Percentiles rank a stretch among this genome's conserved stretches.
Conservation (phyloP, 2,797 vertebrate genomes). For the Enoplosus armatus region DNA sequence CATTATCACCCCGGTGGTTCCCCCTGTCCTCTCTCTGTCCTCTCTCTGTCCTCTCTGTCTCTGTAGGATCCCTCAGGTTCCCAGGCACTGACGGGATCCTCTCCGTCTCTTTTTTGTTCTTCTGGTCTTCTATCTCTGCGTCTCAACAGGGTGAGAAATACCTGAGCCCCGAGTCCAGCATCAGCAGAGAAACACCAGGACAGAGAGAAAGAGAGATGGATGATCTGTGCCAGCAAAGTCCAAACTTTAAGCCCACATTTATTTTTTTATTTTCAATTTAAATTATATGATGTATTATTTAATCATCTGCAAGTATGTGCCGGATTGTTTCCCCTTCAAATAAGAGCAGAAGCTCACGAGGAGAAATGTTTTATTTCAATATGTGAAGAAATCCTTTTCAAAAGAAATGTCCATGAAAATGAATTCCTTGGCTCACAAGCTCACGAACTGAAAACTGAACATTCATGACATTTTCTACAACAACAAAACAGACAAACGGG, state of each 20-base stretch:
- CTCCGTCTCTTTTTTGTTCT: slow-evolving; percentile 32
- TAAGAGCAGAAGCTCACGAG: too few relatives aligned
- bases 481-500: too few relatives aligned
- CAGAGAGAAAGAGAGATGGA: slow-evolving; percentile 1
- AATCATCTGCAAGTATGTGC: too few relatives aligned
- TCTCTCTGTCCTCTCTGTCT: slow-evolving; percentile 43
- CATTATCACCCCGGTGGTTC: slow-evolving; percentile 57
- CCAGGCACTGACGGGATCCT: slow-evolving; percentile 64
- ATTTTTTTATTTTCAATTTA: too few relatives aligned
- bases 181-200: slow-evolving; percentile 41
- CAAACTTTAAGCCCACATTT: not conserved
- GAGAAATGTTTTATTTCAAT: too few relatives aligned
- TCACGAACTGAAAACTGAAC: too few relatives aligned
- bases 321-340: too few relatives aligned
- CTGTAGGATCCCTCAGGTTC: slow-evolving; percentile 71
- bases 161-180: slow-evolving; percentile 55
- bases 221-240: not conserved
- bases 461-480: too few relatives aligned
- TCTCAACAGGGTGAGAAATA: slow-evolving; percentile 86
- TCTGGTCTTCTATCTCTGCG: slow-evolving; percentile 47
- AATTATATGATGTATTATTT: too few relatives aligned
- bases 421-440: too few relatives aligned
- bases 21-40: slow-evolving; percentile 32
- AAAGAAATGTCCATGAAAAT: too few relatives aligned
- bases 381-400: too few relatives aligned